Evolutionary conservation across 1,140 invertebrate genomes (phyloP).

Genomic region (Drosophila miranda): DNA sequence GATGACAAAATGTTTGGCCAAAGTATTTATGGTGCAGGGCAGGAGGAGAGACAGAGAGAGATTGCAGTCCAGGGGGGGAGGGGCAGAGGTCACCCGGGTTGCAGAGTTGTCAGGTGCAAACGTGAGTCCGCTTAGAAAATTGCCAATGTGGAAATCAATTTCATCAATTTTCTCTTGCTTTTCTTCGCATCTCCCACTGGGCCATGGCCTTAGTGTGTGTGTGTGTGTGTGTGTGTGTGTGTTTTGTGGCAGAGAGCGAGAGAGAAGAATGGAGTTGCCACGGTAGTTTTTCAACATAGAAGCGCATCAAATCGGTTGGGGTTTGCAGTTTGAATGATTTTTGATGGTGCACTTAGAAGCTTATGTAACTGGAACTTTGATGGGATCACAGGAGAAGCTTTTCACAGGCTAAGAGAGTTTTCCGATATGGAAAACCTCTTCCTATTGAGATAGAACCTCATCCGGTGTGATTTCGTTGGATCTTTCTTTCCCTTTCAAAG

Average conservation of each 20-base stretch:
- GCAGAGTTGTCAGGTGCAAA: slow-evolving; percentile 65
- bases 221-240: too few species aligned
- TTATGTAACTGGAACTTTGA: slow-evolving; percentile 16
- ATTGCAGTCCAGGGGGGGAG: too few species aligned
- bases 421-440: too few species aligned
- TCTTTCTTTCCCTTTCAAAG: too few species aligned
- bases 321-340: slow-evolving; percentile 12
- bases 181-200: slow-evolving; percentile 1
- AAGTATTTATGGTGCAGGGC: slow-evolving; percentile 48
- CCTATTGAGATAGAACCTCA: too few species aligned
- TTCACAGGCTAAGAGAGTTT: slow-evolving; percentile 4
- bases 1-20: slow-evolving; percentile 66
- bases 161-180: slow-evolving; percentile 59
- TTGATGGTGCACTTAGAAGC: not conserved
- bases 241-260: too few species aligned
- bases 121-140: slow-evolving; percentile 61
- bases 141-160: slow-evolving; percentile 76
- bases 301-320: slow-evolving; percentile 16
- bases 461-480: too few species aligned
- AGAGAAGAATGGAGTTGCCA: too few species aligned
- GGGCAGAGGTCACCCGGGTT: slow-evolving; percentile 59
- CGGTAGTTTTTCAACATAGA: not conserved
- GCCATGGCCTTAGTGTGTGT: too few species aligned
- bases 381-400: slow-evolving; percentile 5
- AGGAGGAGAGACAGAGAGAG: not conserved